Base-by-base conservation (phyloP, 1,140 invertebrate genomes). In the Diploscapter pachys region DNA sequence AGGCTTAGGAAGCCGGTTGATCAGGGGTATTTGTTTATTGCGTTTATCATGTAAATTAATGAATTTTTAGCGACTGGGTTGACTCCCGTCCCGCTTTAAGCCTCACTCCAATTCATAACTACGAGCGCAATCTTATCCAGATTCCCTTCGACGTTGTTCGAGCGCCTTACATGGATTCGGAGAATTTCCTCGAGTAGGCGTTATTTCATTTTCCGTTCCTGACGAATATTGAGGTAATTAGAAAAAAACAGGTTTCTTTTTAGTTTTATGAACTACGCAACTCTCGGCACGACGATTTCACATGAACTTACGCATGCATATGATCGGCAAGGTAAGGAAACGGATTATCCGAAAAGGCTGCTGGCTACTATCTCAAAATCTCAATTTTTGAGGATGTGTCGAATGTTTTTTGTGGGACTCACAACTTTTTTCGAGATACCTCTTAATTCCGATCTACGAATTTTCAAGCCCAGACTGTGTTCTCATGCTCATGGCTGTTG, bases 271-370 rank as follows among this genome's bases (percentile, higher is more conserved):
- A 76, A 76, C 64, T 76, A 73, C 71, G 74, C 70, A 11, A 56
- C 55, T 6, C 56, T 76, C 51, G 74, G 70, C 13, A 73, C 69
- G 11, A 73, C 57, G 52, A 73, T 76, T 13, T 68, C 69, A 53
- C 74, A 76, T 71, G 74, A 76, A 63, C 55, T 76, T 48, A 76
- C 74, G 9, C 74, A 76, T 51, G 74, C 74, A 50, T 76, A 72
- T 31, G 74, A 76, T 55, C 64, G 64, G 52, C 59, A 73, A 73
- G 74, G 74, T 76, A 48, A 55, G 70, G 57, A n/a, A 9, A n/a
- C 59, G 5, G 64, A 31, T 31, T 31, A 31, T 1, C 1, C 31
- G 31, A 31, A 31, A 31, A 31, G 31, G 31, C 31, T 31, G 31
- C 31, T 31, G 31, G 31, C 31, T 31, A 31, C 31, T 31, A 31